Evolutionary conservation across 2,888 invertebrate genomes (phyloP), one percentile per base, ranked within the genome.

Genomic region (Zygothrica quintamaculata): DNA sequence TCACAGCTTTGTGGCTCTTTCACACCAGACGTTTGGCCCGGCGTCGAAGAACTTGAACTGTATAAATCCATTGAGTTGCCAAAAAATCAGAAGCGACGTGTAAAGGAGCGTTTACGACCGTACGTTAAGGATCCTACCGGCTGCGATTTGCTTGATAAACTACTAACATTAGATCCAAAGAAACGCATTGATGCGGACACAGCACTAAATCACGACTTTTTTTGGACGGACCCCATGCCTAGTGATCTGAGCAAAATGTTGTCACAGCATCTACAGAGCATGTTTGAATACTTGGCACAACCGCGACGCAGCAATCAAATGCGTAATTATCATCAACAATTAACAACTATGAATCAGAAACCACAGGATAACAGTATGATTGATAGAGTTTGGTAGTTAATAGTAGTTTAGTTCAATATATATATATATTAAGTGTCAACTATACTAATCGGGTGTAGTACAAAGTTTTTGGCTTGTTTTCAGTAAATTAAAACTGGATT

Each of bases 151-250:
- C 91, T 99, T 0, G 99, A 99, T 89, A 97, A 96, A 88, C 92
- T 99, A 13, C 91, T 99, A 39, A 96, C 96, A 6, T 91, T 99
- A 44, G 98, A 99, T 91, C 99, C 99, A 0, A 93, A 95, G 0
- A 97, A 97, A 90, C 92, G 98, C 40, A 93, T 93, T 55, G 97
- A 98, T 89, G 95, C 98, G 0, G 98, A 99, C 89, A 95, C 96
- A 0, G 98, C 99, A 0, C 90, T 99, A 1, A 98, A 98, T 92
- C 99, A 99, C 89, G 98, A 98, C 89, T 99, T 99, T 92, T 99
- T 99, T 92, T 99, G 98, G 98, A 96, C 96, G 3, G 98, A 98
- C 90, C 99, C 99, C 0, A 96, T 98, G 96, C 98, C 99, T 0
- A 95, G 95, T 87, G 97, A 97, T 88, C 92, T 97, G 29, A 95